These are phyloP conservation scores for Clarias fuscus DNA, from an alignment of 2,797 vertebrate genomes.

Conservation along the genomic window DNA sequence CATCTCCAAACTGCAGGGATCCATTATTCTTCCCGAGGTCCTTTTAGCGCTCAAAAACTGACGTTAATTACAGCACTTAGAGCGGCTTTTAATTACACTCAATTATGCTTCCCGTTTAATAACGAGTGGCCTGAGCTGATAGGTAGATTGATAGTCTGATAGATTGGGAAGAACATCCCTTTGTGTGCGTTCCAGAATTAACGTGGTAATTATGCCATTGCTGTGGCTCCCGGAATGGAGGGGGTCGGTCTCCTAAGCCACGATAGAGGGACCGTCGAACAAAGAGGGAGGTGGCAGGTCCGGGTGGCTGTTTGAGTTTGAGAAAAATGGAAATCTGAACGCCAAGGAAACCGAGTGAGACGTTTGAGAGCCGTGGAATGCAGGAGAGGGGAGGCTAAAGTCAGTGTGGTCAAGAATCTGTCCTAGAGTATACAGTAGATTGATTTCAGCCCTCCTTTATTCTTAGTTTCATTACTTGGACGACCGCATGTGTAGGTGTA, in stretches of 20 bases:
- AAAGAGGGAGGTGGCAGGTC: background rate
- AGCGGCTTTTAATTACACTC: slow-evolving; percentile 76
- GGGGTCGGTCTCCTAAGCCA: background rate
- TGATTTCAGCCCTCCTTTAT: slow-evolving; percentile 10
- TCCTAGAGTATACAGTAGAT: background rate
- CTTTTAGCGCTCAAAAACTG: slow-evolving; percentile 72
- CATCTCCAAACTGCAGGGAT: slow-evolving; percentile 60
- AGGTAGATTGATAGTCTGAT: slow-evolving; percentile 76
- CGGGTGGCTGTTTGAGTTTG: slow-evolving; percentile 15
- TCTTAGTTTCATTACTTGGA: background rate
- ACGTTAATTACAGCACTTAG: slow-evolving; percentile 80
- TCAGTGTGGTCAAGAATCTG: slow-evolving; percentile 24
- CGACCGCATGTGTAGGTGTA: slow-evolving; percentile 4
- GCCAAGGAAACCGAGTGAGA: background rate
- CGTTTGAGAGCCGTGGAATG: slow-evolving; percentile 4
- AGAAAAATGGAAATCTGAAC: background rate
- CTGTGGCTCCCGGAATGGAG: slow-evolving; percentile 58
- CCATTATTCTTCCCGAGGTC: slow-evolving; percentile 63
- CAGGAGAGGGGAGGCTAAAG: background rate
- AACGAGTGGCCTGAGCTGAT: slow-evolving; percentile 71
- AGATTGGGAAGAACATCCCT: slow-evolving; percentile 67
- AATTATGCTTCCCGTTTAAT: slow-evolving; percentile 76
- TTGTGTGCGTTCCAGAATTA: slow-evolving; percentile 71
- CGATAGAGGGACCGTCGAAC: background rate
- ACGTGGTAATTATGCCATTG: slow-evolving; percentile 71